Evolutionary conservation across 2,797 vertebrate species (phyloP), one percentile per base, ranked within the genome.

Genomic region (Chrysocyon brachyurus): DNA sequence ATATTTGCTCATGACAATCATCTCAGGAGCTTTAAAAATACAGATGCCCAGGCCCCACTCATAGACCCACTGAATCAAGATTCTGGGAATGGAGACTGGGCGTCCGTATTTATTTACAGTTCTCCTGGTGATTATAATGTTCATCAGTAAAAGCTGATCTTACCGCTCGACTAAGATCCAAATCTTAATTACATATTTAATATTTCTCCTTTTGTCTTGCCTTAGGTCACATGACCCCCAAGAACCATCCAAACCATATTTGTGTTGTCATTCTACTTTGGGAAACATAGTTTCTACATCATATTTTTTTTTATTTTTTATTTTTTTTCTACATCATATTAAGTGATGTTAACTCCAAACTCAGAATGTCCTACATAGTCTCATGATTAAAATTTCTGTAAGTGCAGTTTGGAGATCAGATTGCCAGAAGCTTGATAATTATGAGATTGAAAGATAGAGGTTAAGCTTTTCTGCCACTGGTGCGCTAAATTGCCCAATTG

Each of bases 401-500:
- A 54, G 36, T 93, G 75, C 40, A 77, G 19, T 94, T 93, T 89
- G 79, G 57, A 94, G 96, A 88, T 83, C 78, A 77, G 64, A n/a
- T 97, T 96, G 24, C 78, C 88, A 95, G 82, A 72, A 93, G 33
- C 73, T 95, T 86, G 40, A 93, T 95, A 94, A 96, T 94, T 73
- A 77, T 78, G 68, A 84, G 92, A 91, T 84, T 73, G 64, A 96
- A 94, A 95, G 95, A 96, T 96, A 96, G 95, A 95, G 24, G 9
- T 85, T 92, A 73, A 88, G 17, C 61, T 81, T 96, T 36, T 7
- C 63, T 90, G 3, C 59, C 28, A 59, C 66, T 49, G 36, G 33
- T 95, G 14, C 77, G 73, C 70, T 96, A 78, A 68, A 85, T 96
- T 95, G 95, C 85, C 92, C 78, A 96, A 81, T 92, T 87, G 73